Conservation (phyloP, 2,113 vertebrate genomes). For the Rostratula benghalensis region DNA sequence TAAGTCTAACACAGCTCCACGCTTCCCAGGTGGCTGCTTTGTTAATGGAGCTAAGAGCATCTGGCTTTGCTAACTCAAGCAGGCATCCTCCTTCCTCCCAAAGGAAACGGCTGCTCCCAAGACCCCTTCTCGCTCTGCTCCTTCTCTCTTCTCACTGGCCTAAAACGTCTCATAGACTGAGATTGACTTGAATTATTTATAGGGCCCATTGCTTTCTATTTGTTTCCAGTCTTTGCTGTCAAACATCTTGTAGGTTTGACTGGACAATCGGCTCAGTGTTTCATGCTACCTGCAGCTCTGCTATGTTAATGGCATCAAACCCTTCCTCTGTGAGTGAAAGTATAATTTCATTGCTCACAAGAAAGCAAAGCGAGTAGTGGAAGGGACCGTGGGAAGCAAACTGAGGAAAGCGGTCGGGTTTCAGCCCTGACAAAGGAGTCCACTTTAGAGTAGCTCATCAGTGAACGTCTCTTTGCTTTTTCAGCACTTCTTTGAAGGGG, state of each 20-base stretch:
- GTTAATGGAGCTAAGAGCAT: neutral
- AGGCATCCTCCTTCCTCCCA: neutral
- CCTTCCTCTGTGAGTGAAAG: neutral
- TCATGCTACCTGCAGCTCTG: neutral
- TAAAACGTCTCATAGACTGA: neutral
- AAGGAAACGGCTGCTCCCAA: accelerated
- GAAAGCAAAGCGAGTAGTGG: neutral
- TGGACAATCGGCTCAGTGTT: neutral
- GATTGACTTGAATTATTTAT: slow-evolving; percentile 17
- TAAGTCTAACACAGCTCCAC: neutral
- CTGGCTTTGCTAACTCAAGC: neutral
- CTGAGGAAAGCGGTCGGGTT: accelerated
- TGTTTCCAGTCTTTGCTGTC: neutral
- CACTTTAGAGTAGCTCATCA: neutral
- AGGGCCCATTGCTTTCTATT: slow-evolving; percentile 13
- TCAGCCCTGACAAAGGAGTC: accelerated
- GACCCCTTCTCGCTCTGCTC: neutral
- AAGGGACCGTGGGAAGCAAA: neutral
- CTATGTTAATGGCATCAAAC: neutral
- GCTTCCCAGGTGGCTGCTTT: neutral
- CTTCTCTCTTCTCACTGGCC: neutral
- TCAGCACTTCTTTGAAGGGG: slow-evolving; percentile 61
- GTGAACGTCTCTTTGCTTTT: neutral
- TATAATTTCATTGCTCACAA: neutral
- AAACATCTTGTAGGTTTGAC: neutral